Evolutionary conservation across 2,797 vertebrate species (phyloP).

Genomic region (Notoglanidium macrostoma): DNA sequence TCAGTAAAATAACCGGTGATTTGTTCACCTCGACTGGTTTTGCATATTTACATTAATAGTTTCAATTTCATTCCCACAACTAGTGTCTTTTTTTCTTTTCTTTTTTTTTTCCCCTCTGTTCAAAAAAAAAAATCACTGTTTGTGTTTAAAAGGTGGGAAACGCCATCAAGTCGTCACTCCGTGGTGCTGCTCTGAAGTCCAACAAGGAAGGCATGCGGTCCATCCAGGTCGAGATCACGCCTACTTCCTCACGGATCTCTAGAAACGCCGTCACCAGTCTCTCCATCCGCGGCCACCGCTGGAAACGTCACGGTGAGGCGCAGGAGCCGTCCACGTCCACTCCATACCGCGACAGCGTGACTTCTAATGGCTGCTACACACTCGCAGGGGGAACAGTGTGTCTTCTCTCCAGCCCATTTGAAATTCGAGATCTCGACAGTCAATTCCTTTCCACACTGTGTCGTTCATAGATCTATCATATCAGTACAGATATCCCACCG

Average conservation of each 20-base stretch:
- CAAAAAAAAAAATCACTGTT: not conserved
- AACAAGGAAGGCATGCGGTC: constrained; percentile 89
- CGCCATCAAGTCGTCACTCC: constrained; percentile 93
- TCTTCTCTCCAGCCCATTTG: not conserved
- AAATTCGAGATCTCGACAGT: not conserved
- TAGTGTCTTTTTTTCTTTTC: not conserved
- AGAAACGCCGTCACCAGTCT: constrained; percentile 97
- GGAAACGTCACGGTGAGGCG: constrained; percentile 96
- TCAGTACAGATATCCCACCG: not conserved
- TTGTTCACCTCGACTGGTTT: not conserved
- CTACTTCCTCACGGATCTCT: constrained; percentile 94
- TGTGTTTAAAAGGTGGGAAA: constrained; percentile 84
- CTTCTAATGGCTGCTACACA: not conserved
- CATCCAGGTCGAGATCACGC: constrained; percentile 98
- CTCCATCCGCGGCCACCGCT: constrained; percentile 96
- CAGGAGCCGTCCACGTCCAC: not conserved
- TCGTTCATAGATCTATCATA: no score
- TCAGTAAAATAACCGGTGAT: not conserved
- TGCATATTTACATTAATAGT: not conserved
- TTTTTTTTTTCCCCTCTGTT: no score
- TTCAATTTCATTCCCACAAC: not conserved
- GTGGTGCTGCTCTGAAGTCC: constrained; percentile 87
- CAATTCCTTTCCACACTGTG: not conserved
- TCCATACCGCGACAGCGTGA: not conserved
- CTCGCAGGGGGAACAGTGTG: not conserved